phyloP scores from a whole-genome alignment of 2,113 vertebrate species.

The Fulica atra region DNA sequence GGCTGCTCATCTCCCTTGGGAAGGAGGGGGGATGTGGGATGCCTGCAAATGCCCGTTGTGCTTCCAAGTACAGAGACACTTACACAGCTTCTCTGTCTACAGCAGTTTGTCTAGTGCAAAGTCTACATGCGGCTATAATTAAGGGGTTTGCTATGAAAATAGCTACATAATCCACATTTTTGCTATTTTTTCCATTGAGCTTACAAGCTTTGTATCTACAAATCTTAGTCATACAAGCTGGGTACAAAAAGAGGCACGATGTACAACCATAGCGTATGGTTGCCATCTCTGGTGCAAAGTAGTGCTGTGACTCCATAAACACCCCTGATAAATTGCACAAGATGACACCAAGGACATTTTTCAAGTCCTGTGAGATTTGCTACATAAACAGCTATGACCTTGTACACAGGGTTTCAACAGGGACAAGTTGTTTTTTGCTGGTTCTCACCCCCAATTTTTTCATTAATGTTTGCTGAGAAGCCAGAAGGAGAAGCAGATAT shows the following conservation, averaged over 20 bases:
- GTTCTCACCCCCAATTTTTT: neutral
- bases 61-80: neutral
- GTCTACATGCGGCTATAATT: neutral
- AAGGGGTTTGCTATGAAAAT: neutral
- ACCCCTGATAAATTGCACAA: constrained; percentile 20
- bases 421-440: neutral
- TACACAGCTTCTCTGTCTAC: neutral
- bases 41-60: neutral
- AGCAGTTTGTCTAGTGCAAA: neutral
- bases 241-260: neutral
- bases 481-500: neutral
- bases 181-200: neutral
- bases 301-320: neutral
- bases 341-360: constrained; percentile 11
- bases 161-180: neutral
- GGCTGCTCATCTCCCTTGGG: neutral
- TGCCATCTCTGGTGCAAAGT: neutral
- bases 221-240: neutral
- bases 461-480: neutral
- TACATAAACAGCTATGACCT: constrained; percentile 19
- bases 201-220: neutral
- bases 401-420: neutral
- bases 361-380: constrained; percentile 25
- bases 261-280: neutral
- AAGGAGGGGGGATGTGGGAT: neutral